Conservation (phyloP, 2,797 vertebrate species). For the Cottoperca gobio region DNA sequence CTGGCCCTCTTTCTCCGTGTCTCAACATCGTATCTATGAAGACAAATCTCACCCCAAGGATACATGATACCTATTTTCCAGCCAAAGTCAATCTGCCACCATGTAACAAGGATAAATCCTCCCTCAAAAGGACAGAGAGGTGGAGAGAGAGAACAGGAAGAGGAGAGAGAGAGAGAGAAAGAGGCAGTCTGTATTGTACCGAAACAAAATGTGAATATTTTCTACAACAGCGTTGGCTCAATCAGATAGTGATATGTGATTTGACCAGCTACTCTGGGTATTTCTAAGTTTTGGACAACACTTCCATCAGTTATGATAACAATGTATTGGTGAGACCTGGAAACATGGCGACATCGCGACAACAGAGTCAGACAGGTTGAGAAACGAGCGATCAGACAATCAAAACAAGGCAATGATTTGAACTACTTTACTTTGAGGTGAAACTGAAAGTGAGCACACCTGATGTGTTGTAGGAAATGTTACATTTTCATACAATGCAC, state of each 20-base stretch:
- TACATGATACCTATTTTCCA: slow-evolving; percentile 57
- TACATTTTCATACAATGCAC: not conserved
- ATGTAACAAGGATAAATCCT: slow-evolving; percentile 64
- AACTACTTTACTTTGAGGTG: not conserved
- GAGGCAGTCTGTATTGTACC: not conserved
- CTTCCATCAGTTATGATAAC: slow-evolving; percentile 3
- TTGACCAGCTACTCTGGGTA: not conserved
- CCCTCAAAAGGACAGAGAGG: slow-evolving; percentile 21
- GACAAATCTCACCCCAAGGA: slow-evolving; percentile 70
- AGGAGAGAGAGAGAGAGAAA: not conserved
- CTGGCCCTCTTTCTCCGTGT: slow-evolving; percentile 16
- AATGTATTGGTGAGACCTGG: not conserved
- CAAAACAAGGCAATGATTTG: not conserved
- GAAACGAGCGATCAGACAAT: not conserved
- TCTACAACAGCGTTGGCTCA: not conserved
- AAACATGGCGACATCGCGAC: not conserved
- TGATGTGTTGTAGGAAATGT: not conserved
- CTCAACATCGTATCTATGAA: slow-evolving; percentile 53
- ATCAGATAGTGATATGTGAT: not conserved
- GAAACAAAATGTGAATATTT: slow-evolving; percentile 19
- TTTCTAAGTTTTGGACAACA: not conserved
- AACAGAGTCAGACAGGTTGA: not conserved
- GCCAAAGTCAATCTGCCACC: slow-evolving; percentile 58
- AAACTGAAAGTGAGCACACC: no score
- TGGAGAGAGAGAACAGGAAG: not conserved